phyloP scores from a whole-genome alignment of 2,113 vertebrate species.

The Limnothrissa miodon region DNA sequence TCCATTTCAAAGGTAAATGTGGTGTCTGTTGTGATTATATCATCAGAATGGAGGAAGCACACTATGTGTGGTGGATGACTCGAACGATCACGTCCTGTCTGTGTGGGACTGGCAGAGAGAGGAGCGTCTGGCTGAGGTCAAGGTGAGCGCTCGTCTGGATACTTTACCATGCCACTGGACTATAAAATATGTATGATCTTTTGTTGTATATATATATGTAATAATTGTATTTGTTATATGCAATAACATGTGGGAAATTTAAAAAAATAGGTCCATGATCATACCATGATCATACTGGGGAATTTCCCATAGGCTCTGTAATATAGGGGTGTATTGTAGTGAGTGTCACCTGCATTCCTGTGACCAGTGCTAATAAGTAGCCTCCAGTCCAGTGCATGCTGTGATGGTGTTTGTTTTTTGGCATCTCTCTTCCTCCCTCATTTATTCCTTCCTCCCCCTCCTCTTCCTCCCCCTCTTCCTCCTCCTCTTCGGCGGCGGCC shows the following conservation, averaged over 20 bases:
- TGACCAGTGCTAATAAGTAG: background rate
- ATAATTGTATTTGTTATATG: no score
- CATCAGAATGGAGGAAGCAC: conserved; percentile 90
- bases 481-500: background rate
- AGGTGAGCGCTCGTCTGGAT: conserved; percentile 67
- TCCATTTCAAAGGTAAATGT: no score
- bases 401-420: conserved; percentile 31
- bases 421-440: background rate
- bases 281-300: background rate
- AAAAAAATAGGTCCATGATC: no score
- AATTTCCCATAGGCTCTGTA: background rate
- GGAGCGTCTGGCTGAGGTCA: conserved; percentile 89
- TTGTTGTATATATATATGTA: no score
- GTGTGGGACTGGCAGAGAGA: conserved; percentile 99
- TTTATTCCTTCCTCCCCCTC: background rate
- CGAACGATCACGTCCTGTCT: conserved; percentile 93
- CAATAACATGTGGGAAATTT: no score
- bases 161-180: background rate
- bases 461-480: background rate
- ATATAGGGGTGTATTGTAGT: background rate
- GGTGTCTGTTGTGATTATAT: background rate
- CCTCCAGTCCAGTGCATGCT: background rate
- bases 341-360: background rate
- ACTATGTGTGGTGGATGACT: conserved; percentile 92
- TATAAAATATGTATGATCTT: no score